Base-by-base conservation (phyloP, 2,888 invertebrate species). In the Agriopis aurantiaria region DNA sequence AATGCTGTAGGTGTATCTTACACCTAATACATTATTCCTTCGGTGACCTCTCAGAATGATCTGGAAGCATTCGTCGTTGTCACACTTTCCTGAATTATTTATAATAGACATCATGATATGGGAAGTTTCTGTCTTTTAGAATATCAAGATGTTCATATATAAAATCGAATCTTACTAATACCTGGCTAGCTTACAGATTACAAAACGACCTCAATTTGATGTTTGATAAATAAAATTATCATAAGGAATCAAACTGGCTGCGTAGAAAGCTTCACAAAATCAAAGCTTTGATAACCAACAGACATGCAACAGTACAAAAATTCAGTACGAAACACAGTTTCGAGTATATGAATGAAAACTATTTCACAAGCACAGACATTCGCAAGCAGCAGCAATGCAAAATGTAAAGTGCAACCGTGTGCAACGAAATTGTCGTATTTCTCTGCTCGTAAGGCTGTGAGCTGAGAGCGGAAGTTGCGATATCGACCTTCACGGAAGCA, bases 401-500 rank as follows among this genome's bases (percentile, higher is more conserved):
- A 65, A 48, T 48, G 23, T 33, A 63, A 62, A 46, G 43, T 62
- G 61, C 10, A 62, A 65, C 61, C 58, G 53, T 46, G 43, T 62
- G 61, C 10, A 62, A 65, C 61, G 52, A 61, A 60, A 55, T 68
- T 48, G 40, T 41, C 58, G 12, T 9, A 23, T 23, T 52, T 51
- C 40, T 53, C 14, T 11, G n/a, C n/a, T n/a, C n/a, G n/a, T n/a
- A n/a, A 40, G 17, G 63, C 41, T 52, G 60, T 65, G 56, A 52
- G 52, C 43, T 57, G 43, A 51, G 63, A 72, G 63, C 56, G 82
- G 88, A 88, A 88, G 79, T 79, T 57, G 61, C 75, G 88, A 81
- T 88, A 89, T 85, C 88, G 81, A 85, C 83, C 80, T 80, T 68
- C 72, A 73, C 84, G 84, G 87, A 86, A 85, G 80, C 78, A 78